Conservation (phyloP, 1,140 invertebrate genomes). For the Caerostris darwini region DNA sequence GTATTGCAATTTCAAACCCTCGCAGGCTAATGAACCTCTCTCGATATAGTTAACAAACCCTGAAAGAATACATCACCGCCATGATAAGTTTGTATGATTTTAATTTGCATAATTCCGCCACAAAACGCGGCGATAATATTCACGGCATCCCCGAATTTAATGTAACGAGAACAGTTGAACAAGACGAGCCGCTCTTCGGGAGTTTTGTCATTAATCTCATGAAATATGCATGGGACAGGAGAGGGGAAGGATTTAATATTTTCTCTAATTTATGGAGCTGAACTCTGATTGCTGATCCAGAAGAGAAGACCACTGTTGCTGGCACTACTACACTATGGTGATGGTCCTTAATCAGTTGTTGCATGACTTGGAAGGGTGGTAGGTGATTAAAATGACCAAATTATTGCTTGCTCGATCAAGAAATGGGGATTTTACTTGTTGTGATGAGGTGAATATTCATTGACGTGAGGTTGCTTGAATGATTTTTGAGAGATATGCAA, state of each 20-base stretch:
- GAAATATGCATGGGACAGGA: slow-evolving; percentile 20
- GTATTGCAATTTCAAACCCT: background rate
- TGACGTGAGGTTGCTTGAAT: too few species aligned
- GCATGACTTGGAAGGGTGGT: too few species aligned
- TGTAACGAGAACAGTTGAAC: slow-evolving; percentile 4
- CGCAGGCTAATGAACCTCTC: background rate
- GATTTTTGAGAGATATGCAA: too few species aligned
- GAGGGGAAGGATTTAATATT: background rate
- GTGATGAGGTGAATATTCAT: too few species aligned
- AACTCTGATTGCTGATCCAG: background rate
- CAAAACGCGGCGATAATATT: slow-evolving; percentile 28
- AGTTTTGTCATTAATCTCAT: slow-evolving; percentile 45
- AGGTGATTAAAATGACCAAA: too few species aligned
- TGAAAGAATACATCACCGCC: background rate
- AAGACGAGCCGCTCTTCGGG: slow-evolving; percentile 1
- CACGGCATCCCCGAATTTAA: background rate
- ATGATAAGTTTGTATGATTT: background rate
- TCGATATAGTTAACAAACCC: background rate
- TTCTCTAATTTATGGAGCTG: background rate
- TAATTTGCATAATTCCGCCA: slow-evolving; percentile 27
- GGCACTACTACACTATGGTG: too few species aligned
- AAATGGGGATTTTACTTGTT: too few species aligned
- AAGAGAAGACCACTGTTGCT: background rate
- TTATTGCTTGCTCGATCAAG: too few species aligned
- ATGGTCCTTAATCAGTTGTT: too few species aligned